Evolutionary conservation across 2,888 invertebrate species (phyloP), one percentile per base, ranked within the genome.

Genomic region (Fabriciana adippe): DNA sequence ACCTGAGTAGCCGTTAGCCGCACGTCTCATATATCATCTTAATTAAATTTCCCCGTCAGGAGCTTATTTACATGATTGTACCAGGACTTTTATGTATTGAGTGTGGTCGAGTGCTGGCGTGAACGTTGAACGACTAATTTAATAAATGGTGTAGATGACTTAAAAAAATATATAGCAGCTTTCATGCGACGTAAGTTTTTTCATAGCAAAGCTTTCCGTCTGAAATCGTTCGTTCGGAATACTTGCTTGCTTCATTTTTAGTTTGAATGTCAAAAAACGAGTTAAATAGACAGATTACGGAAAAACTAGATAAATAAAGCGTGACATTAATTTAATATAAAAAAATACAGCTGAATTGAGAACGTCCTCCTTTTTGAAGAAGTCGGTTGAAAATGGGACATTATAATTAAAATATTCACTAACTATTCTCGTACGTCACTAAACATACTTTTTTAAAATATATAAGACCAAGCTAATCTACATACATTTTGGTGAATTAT

Each of bases 11-110:
- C 84, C 88, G 90, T 89, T 90, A 89, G 81, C 82, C 77, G 78
- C 79, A 82, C 82, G 83, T 82, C 86, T 90, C 92, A 87, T 92
- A 91, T 91, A 91, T 92, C 92, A 92, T 92, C 89, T 90, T 92
- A 92, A 92, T 92, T 92, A 92, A 92, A 92, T 92, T 91, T 92
- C 92, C 87, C 88, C 82, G 78, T 79, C 83, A 81, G 78, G 76
- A 80, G 83, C 86, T 86, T 89, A 87, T 89, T 91, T 89, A 90
- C 89, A 87, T 85, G 87, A 86, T 82, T 87, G 86, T 87, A 86
- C 87, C 82, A 83, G 81, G 76, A 76, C 73, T 74, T 80, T 79
- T 79, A 79, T 81, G 81, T 80, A 76, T 73, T 54, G 60, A 68
- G 64, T 35, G 73, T 21, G 67, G 51, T 26, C 47, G 47, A 67